Evolutionary conservation across 2,113 vertebrate genomes (phyloP).

Genomic region (Labrus mixtus): DNA sequence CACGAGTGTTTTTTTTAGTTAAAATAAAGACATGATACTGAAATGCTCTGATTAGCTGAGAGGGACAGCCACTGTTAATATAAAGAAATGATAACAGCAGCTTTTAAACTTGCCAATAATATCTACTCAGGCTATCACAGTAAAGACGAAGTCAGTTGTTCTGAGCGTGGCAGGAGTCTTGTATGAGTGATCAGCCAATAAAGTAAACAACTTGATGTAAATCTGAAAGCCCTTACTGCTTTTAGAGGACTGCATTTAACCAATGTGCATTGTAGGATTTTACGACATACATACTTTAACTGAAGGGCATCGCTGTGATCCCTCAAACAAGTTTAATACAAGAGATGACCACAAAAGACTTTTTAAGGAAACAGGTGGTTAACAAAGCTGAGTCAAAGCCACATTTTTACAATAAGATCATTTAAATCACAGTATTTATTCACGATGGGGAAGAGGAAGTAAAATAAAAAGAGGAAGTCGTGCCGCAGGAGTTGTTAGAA

Average conservation of each 20-base stretch:
- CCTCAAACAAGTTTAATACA: background rate
- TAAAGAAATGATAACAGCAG: background rate
- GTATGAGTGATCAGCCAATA: background rate
- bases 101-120: background rate
- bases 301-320: no score
- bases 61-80: no score
- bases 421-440: background rate
- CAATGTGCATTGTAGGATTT: background rate
- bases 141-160: background rate
- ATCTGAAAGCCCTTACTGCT: background rate
- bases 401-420: background rate
- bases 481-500: background rate
- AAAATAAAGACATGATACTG: no score
- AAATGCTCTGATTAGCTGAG: no score
- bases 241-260: background rate
- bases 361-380: constrained; percentile 2
- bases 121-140: background rate
- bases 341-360: background rate
- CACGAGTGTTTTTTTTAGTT: no score
- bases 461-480: background rate
- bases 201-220: background rate
- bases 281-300: background rate
- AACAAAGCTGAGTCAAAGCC: background rate
- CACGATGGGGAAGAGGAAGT: background rate
- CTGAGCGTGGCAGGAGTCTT: background rate